Percentiles rank a stretch among this genome's conserved stretches.
Evolutionary conservation across 2,113 vertebrate genomes (phyloP).

Genomic region (Bettongia penicillata): DNA sequence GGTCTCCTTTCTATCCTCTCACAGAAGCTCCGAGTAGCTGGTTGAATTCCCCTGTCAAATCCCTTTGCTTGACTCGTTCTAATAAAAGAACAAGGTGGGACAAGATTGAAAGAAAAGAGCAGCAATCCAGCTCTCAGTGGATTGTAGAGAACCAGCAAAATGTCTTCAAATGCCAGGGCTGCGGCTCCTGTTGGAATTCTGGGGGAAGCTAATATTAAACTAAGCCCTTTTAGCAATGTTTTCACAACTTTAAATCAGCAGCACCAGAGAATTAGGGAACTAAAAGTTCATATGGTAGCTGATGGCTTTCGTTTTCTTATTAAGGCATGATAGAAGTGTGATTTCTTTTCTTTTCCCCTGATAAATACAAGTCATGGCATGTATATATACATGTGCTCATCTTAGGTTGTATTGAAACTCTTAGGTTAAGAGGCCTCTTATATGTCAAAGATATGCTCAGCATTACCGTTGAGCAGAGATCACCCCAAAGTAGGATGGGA

Average conservation of each 20-base stretch:
- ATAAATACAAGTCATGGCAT: conserved; percentile 25
- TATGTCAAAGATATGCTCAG: not conserved
- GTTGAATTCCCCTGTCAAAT: conserved; percentile 73
- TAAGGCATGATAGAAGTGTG: not conserved
- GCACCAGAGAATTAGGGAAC: not conserved
- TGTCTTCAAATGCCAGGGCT: conserved; percentile 44
- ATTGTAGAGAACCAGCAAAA: conserved; percentile 32
- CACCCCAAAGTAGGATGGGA: not conserved
- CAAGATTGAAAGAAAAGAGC: conserved; percentile 29
- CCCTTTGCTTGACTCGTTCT: conserved; percentile 71
- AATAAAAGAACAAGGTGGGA: conserved; percentile 71
- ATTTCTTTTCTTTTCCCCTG: conserved; percentile 20
- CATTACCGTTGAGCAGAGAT: not conserved
- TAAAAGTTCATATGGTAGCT: not conserved
- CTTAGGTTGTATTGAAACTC: not conserved
- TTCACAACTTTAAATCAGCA: conserved; percentile 37
- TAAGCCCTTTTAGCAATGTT: conserved; percentile 55
- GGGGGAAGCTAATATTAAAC: conserved; percentile 66
- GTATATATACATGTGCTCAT: not conserved
- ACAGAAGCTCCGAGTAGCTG: conserved; percentile 64
- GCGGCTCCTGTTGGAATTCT: conserved; percentile 62
- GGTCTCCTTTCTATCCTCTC: conserved; percentile 55
- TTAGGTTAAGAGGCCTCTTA: not conserved
- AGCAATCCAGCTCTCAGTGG: conserved; percentile 41
- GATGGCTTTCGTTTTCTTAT: not conserved